These are phyloP conservation scores for Notiomystis cincta DNA, from an alignment of 2,113 vertebrate genomes.

Conservation along the genomic window DNA sequence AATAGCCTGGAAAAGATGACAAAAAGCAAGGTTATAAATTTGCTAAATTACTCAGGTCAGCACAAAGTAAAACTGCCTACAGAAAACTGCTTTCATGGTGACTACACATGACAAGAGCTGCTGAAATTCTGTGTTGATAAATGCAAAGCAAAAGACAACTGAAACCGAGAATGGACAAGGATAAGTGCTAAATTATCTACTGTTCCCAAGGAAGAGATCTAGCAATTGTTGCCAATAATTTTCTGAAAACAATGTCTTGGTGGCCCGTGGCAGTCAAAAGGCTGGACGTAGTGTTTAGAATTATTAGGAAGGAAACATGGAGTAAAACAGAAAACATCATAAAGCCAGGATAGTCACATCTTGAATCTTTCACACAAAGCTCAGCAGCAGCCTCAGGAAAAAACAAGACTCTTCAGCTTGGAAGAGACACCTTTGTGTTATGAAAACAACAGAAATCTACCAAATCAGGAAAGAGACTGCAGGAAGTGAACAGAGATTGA, in stretches of 20 bases:
- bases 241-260: background rate
- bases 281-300: background rate
- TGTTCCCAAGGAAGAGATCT: background rate
- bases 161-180: background rate
- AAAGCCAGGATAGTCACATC: background rate
- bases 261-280: background rate
- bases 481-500: background rate
- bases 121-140: background rate
- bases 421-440: rapidly evolving
- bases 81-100: background rate
- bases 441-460: background rate
- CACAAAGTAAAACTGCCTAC: background rate
- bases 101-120: background rate
- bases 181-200: background rate
- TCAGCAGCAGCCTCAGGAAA: background rate
- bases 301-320: background rate
- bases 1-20: background rate
- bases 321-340: background rate
- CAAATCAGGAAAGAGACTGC: background rate
- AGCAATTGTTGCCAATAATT: background rate
- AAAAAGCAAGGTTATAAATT: background rate
- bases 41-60: background rate
- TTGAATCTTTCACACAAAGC: background rate
- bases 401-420: background rate
- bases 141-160: background rate